Base-by-base conservation (phyloP, 2,113 vertebrate genomes). In the Campylomormyrus tamandua region DNA sequence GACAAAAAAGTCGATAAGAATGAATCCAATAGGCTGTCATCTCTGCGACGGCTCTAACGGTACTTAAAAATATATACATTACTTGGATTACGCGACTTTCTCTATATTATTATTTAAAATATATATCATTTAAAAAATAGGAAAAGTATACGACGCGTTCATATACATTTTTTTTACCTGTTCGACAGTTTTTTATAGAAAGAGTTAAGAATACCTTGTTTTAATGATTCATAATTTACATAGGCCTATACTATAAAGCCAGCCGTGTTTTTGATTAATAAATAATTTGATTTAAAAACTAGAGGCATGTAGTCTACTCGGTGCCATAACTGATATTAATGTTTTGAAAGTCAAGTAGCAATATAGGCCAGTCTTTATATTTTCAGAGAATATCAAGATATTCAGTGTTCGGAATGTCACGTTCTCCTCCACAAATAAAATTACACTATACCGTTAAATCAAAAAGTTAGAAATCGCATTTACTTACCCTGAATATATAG, bases 401-500 rank as follows among this genome's bases (percentile, higher is more conserved):
- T 80, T 42, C 15, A 35, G 6, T 42, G 3, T 48, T 83, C 80
- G 24, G 42, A 45, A 39, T 83, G 77, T 15, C 13, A 46, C 7
- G 17, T 39, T 83, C 42, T 48, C 80, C 3, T 48, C 42, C 83
- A 84, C 7, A 84, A 84, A 48, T 24, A 48, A 10, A 24, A 39
- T 84, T 1, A 9, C 27, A 46, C 83, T 48, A 48, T 48, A 48
- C 83, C n/a, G 9, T 45, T n/a, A 8, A 48, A 24, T 45, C 35
- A 80, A 80, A 77, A 80, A 42, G n/a, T 87, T 15, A 39, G 35
- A 87, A 24, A 39, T 49, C 4, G 15, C 49, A 87, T 50, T 35
- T 21, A 91, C 96, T 95, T 94, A 99, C 98, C 97, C 98, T 95
- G 93, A 99, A 99, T 84, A 99, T 98, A 27, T 99, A 99, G 19